Conservation (phyloP, 2,888 invertebrate species). For the Melolontha melolontha region DNA sequence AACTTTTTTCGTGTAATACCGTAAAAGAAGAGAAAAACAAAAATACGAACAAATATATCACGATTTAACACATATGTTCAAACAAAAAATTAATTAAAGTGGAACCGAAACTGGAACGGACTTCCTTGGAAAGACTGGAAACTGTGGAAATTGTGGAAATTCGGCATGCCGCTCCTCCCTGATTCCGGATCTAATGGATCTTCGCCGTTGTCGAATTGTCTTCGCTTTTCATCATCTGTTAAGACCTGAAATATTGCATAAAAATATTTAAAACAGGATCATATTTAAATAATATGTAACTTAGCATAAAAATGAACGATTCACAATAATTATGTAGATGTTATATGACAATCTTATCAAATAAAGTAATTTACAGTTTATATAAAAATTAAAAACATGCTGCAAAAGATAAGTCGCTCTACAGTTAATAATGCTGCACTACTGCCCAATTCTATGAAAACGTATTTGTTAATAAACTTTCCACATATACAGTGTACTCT, state of each 20-base stretch:
- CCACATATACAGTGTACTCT: too few species aligned
- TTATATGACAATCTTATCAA: too few species aligned
- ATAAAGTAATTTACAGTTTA: too few species aligned
- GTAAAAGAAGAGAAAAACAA: too few species aligned
- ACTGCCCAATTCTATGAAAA: too few species aligned
- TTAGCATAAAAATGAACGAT: too few species aligned
- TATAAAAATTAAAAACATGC: too few species aligned
- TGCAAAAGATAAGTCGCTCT: too few species aligned
- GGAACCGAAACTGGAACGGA: conserved; percentile 97
- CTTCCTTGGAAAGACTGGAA: conserved; percentile 70
- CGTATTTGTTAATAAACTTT: too few species aligned
- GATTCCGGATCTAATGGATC: conserved; percentile 98
- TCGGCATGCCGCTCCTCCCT: conserved; percentile 74
- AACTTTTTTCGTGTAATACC: background rate
- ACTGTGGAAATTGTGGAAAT: conserved; percentile 85
- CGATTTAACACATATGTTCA: conserved; percentile 30
- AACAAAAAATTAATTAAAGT: conserved; percentile 81
- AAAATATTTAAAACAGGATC: conserved; percentile 36
- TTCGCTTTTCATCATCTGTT: conserved; percentile 91
- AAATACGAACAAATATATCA: conserved; percentile 45
- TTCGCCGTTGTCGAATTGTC: conserved; percentile 93
- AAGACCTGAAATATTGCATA: conserved; percentile 69
- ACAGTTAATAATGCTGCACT: too few species aligned
- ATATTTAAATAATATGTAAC: too few species aligned
- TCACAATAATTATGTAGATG: too few species aligned